Evolutionary conservation across 2,797 vertebrate species (phyloP), one percentile per base, ranked within the genome.

Genomic region (Myotis vivesi): DNA sequence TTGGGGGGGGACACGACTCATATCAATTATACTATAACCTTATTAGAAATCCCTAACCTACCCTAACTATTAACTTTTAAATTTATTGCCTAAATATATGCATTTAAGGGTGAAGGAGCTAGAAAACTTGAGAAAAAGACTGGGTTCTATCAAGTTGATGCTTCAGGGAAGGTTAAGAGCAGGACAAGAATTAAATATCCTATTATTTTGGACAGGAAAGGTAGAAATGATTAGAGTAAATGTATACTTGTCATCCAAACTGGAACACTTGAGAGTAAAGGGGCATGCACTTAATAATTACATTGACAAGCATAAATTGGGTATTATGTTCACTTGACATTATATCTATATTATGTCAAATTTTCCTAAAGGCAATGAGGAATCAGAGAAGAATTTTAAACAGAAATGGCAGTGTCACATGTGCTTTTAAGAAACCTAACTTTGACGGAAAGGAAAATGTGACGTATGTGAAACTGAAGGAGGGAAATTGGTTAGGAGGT

Each of bases 381-480:
- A 75, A 57, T 81, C 49, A 82, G 49, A 79, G 53, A 91, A 91
- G 10, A 93, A 87, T 75, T 94, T 69, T 81, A 92, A 77, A 76
- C 30, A 79, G 49, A 7, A 94, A 49, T 76, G 20, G 89, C 23
- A 83, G 28, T 51, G 69, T 82, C 33, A 95, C 15, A 49, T 46
- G 13, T 66, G 25, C 44, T 81, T 96, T 88, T 44, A 66, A 94
- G 59, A 75, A 95, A 87, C 49, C 23, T 89, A 80, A 93, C 20
- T 85, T n/a, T 84, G 81, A 89, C 20, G 91, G 49, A 30, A 87
- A 93, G 22, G 23, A 77, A 20, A 38, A 91, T 66, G 89, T 75
- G 13, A 82, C 85, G 62, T 38, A 84, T 64, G 19, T 55, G 41
- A 93, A 57, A 76, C 25, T 64, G 44, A 94, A 87, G 80, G 46